Percentiles rank a stretch among this genome's conserved stretches.
Conservation (phyloP, 2,888 invertebrate species). For the Trichopria drosophilae region DNA sequence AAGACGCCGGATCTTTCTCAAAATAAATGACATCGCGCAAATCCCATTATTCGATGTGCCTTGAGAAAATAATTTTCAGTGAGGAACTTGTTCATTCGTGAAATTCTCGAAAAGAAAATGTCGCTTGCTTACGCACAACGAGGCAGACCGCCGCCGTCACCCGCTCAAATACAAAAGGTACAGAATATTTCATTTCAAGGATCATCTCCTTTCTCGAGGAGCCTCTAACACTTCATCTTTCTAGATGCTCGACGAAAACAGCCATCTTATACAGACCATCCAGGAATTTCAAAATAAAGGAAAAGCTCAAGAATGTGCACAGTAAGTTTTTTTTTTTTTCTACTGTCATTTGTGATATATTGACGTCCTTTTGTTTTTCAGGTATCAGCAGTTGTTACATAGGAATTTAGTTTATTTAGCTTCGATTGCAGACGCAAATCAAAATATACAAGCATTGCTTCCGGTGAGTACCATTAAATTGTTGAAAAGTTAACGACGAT, state of each 20-base stretch:
- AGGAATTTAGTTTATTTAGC: constrained; percentile 95
- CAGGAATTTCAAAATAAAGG: constrained; percentile 96
- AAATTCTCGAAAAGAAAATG: constrained; percentile 58
- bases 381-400: constrained; percentile 89
- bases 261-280: constrained; percentile 93
- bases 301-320: constrained; percentile 88
- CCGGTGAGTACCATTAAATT: constrained; percentile 72
- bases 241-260: constrained; percentile 95
- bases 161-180: constrained; percentile 81
- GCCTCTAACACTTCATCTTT: constrained; percentile 17
- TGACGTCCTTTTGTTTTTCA: constrained; percentile 39
- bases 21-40: no score
- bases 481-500: no score
- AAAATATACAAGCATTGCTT: constrained; percentile 85
- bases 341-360: not conserved
- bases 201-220: not conserved
- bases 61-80: not conserved
- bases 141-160: constrained; percentile 75
- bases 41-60: no score
- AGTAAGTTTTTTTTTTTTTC: constrained; percentile 61
- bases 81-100: not conserved
- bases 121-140: constrained; percentile 76
- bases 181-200: constrained; percentile 1
- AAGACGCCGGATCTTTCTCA: no score
- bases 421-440: constrained; percentile 93